Percentiles rank a stretch among this genome's conserved stretches.
Evolutionary conservation across 2,113 vertebrate genomes (phyloP).

Genomic region (Emydura subglobosa): DNA sequence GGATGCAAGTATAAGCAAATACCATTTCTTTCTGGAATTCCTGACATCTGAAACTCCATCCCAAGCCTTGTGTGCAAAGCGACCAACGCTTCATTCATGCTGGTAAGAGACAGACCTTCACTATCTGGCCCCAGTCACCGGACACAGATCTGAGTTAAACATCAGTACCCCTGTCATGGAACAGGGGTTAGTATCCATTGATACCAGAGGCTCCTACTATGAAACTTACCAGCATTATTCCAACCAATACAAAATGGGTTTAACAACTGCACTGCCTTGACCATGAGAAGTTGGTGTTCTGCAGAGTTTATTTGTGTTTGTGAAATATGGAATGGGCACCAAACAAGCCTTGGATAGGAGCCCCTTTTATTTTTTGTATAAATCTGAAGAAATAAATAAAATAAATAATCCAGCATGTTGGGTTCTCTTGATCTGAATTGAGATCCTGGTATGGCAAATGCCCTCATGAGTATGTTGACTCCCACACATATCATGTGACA

Average conservation of each 20-base stretch:
- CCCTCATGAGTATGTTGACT: not conserved
- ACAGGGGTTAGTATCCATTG: not conserved
- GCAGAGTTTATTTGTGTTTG: not conserved
- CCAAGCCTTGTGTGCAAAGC: not conserved
- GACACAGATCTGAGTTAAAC: not conserved
- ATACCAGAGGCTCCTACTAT: not conserved
- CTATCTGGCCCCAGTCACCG: not conserved
- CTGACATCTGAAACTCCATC: not conserved
- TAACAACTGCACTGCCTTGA: not conserved
- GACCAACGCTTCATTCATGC: not conserved
- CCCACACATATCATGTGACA: not conserved
- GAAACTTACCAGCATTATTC: not conserved
- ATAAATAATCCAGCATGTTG: not conserved
- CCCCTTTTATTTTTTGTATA: not conserved
- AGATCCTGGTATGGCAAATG: not conserved
- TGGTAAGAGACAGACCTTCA: not conserved
- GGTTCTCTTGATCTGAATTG: not conserved
- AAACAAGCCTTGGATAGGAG: not conserved
- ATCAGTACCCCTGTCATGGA: not conserved
- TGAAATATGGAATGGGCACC: not conserved
- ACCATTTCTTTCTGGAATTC: not conserved
- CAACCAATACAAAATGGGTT: not conserved
- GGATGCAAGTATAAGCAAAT: not conserved
- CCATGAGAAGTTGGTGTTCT: not conserved
- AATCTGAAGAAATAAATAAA: not conserved